Evolutionary conservation across 1,140 invertebrate genomes (phyloP), one percentile per base, ranked within the genome.

Genomic region (Drosophila arawakana): DNA sequence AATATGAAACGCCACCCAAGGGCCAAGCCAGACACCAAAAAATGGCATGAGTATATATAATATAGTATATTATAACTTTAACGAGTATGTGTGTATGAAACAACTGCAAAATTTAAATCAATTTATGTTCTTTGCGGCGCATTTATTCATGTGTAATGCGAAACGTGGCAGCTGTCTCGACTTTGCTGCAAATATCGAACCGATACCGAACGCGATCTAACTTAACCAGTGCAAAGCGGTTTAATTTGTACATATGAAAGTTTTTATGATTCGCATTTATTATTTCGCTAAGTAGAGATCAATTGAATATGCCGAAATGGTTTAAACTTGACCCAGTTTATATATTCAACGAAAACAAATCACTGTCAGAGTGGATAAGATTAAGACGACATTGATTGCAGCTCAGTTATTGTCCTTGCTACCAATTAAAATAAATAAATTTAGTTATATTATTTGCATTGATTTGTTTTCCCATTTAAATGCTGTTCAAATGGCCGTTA

Each of bases 51-150:
- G 10, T 21, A 34, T 60, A 47, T 60, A 60, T 7, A 35, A 60
- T 34, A 35, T 47, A 34, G 37, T 52, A 15, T 11, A 15, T 13
- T 63, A 35, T 46, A 11, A 7, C 18, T 21, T 2, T 21, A 2
- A 21, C 18, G 18, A 13, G 46, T 37, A 37, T 61, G 44, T 57
- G 13, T 57, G 52, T 35, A 10, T 60, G 25, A 55, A 72, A 61
- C 41, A 70, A 61, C 61, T 80, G 60, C 74, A 73, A 85, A 30
- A 86, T 86, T 88, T 54, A 83, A 88, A 83, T 80, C 83, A 88
- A 88, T 88, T 88, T 88, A 69, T 72, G 54, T 66, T 60, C 13
- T 77, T 73, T 88, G 72, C 79, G 72, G 68, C 83, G 83, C 72
- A 81, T 76, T 86, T 82, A 88, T 69, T 82, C 57, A 73, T 68